Percentiles rank a stretch among this genome's conserved stretches.
Evolutionary conservation across 2,888 invertebrate species (phyloP).

Genomic region (Druceiella hillmani): DNA sequence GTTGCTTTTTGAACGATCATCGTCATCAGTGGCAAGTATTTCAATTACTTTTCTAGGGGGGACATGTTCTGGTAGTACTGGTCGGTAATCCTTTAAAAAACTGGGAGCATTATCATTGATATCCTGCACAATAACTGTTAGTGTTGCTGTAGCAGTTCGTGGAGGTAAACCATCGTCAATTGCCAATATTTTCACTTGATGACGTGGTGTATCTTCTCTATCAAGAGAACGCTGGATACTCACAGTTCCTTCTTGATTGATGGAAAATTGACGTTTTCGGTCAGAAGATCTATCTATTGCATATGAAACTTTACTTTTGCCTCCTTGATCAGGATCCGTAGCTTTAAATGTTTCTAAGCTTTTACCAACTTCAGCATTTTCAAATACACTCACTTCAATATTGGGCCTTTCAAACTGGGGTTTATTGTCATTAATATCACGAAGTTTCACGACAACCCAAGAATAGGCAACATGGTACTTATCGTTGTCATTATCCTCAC

Average conservation of each 20-base stretch:
- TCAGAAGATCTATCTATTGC: conserved; percentile 91
- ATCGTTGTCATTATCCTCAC: conserved; percentile 93
- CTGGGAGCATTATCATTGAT: conserved; percentile 94
- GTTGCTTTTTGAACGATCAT: conserved; percentile 89
- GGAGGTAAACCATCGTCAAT: conserved; percentile 93
- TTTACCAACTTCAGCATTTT: conserved; percentile 88
- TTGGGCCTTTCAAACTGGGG: conserved; percentile 92
- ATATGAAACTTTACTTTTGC: conserved; percentile 86
- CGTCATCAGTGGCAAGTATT: conserved; percentile 89
- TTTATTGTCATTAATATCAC: conserved; percentile 96
- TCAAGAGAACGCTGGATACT: conserved; percentile 90
- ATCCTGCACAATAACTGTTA: conserved; percentile 92
- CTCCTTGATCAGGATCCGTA: conserved; percentile 93
- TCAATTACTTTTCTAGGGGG: conserved; percentile 89
- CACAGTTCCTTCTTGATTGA: conserved; percentile 92
- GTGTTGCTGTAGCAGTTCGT: conserved; percentile 88
- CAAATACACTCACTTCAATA: conserved; percentile 86
- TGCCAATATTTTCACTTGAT: conserved; percentile 94
- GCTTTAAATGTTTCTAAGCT: conserved; percentile 91
- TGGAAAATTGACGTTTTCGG: conserved; percentile 88
- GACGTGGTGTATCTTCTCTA: conserved; percentile 90
- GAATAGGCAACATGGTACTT: conserved; percentile 96
- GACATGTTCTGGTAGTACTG: conserved; percentile 89
- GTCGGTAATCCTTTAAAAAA: conserved; percentile 87
- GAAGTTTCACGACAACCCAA: conserved; percentile 88